Conservation (phyloP, 2,113 vertebrate genomes). For the Caloenas nicobarica region DNA sequence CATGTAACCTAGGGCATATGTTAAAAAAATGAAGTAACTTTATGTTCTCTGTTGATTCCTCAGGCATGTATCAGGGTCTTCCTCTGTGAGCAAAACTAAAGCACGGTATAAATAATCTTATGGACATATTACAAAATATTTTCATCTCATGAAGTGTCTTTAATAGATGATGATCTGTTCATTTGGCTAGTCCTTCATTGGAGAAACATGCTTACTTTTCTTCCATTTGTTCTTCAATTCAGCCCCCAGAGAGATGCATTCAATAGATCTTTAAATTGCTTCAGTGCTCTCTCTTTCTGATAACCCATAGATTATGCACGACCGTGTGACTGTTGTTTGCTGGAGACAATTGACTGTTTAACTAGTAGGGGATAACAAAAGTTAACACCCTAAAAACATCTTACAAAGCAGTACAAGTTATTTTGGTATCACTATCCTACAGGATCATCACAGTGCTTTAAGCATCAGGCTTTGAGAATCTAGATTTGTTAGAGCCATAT, state of each 20-base stretch:
- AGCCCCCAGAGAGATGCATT: neutral
- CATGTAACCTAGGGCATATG: neutral
- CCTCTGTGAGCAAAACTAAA: neutral
- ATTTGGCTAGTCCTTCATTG: neutral
- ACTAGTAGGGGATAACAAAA: neutral
- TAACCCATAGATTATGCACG: neutral
- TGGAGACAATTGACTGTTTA: neutral
- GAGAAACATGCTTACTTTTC: neutral
- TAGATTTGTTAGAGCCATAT: conserved; percentile 42
- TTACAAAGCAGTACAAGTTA: neutral
- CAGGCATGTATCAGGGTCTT: neutral
- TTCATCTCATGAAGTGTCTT: neutral
- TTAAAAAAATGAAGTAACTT: neutral
- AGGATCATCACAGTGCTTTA: neutral
- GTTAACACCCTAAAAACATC: neutral
- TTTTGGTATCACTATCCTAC: neutral
- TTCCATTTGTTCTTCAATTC: neutral
- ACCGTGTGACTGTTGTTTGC: neutral
- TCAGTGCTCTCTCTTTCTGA: neutral
- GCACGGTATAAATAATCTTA: neutral
- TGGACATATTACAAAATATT: neutral
- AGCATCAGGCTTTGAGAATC: conserved; percentile 2
- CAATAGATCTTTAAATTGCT: neutral
- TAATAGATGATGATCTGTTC: neutral
- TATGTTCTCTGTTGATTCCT: neutral